A percentile compares a stretch with the other conserved stretches of the same genome.
Conservation (phyloP, 1,140 invertebrate genomes). For the Phocides pigmalion region DNA sequence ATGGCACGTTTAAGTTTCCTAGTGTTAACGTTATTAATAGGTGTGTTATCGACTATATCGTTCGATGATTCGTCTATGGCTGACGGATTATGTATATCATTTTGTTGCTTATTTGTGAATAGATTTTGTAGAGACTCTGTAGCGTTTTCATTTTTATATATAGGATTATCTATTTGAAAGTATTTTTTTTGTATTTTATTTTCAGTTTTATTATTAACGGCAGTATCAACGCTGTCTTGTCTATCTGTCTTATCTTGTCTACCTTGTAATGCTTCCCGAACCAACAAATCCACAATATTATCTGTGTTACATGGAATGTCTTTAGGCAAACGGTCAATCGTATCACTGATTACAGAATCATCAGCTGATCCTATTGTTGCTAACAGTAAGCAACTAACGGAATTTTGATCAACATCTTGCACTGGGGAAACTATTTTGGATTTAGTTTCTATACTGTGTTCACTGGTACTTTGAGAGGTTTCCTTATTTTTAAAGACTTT, state of each 20-base stretch:
- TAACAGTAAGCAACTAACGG: constrained; percentile 50
- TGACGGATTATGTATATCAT: no score
- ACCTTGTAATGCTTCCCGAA: constrained; percentile 57
- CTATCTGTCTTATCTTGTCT: constrained; percentile 36
- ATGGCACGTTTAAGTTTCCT: no score
- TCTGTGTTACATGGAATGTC: constrained; percentile 48
- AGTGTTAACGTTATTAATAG: no score
- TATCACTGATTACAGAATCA: constrained; percentile 60
- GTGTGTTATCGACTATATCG: no score
- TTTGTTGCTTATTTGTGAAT: no score
- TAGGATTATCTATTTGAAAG: background rate
- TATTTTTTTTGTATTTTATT: background rate
- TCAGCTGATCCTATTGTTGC: constrained; percentile 58
- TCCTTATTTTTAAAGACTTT: constrained; percentile 22
- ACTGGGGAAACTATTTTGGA: constrained; percentile 31
- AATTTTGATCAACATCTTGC: constrained; percentile 40
- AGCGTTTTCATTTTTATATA: constrained; percentile 23
- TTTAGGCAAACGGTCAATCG: constrained; percentile 54
- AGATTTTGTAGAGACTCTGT: constrained; percentile 9
- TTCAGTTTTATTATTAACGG: constrained; percentile 33
- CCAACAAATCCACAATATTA: constrained; percentile 59
- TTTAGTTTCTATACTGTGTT: constrained; percentile 24
- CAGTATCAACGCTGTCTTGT: constrained; percentile 42
- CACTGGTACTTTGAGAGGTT: constrained; percentile 39
- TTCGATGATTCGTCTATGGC: no score